Conservation (phyloP, 2,113 vertebrate genomes). For the Corydoras maculifer region DNA sequence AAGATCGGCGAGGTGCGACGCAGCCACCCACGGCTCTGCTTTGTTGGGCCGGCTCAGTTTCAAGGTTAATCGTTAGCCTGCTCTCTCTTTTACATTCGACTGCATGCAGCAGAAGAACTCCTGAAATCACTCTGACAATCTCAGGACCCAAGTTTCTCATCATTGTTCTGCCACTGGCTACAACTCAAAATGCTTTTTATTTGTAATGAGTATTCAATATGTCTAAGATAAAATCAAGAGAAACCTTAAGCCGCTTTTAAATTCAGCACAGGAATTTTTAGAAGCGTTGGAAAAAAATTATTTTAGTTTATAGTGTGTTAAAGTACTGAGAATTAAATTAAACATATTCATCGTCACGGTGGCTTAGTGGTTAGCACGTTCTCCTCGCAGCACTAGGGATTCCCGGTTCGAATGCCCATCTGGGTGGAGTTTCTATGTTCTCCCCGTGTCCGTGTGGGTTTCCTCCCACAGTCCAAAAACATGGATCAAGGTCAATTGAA, state of each 20-base stretch:
- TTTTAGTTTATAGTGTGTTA: not conserved
- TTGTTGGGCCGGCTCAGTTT: slow-evolving; percentile 1
- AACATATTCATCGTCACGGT: too few species aligned
- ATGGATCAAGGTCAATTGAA: too few species aligned
- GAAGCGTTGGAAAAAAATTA: slow-evolving; percentile 3
- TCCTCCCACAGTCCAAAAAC: too few species aligned
- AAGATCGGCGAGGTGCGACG: slow-evolving; percentile 10
- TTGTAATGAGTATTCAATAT: not conserved
- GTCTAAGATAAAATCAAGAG: slow-evolving; percentile 16
- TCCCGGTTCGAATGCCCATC: too few species aligned
- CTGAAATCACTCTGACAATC: not conserved
- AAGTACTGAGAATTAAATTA: not conserved
- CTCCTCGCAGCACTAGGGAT: too few species aligned
- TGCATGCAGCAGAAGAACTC: not conserved
- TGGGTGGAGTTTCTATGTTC: too few species aligned
- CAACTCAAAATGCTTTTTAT: not conserved
- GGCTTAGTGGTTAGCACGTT: too few species aligned
- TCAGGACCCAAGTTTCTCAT: not conserved
- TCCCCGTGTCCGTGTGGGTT: too few species aligned
- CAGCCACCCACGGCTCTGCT: not conserved
- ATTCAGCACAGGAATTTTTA: slow-evolving; percentile 14
- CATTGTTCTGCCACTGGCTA: not conserved
- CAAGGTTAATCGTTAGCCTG: slow-evolving; percentile 8
- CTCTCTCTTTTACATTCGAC: not conserved
- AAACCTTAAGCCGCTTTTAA: not conserved